These are phyloP conservation scores for Mastigias papua DNA, from an alignment of 30 jellyfish, hydroid and myxozoan species.

Conservation along the genomic window DNA sequence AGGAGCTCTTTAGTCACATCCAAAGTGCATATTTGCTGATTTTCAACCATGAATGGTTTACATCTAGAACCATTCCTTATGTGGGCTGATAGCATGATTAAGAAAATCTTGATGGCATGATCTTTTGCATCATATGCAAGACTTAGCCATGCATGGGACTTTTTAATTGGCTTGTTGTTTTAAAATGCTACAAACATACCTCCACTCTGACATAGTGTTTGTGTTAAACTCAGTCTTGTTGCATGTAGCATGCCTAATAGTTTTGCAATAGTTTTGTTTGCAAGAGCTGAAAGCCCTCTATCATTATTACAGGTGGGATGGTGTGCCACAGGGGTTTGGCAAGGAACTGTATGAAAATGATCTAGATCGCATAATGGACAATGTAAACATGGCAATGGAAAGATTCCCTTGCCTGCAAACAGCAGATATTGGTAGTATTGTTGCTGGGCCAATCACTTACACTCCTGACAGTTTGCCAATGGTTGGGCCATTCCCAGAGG, in stretches of 20 bases:
- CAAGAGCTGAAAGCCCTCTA: neutral
- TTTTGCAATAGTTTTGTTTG: neutral
- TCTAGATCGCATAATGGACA: constrained; percentile 94
- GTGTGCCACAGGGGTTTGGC: constrained; percentile 98
- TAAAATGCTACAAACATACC: too few species aligned
- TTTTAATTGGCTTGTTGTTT: too few species aligned
- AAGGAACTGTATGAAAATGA: constrained; percentile 96
- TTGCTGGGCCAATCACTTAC: constrained; percentile 99
- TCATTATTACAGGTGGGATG: constrained; percentile 88
- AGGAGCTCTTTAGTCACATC: too few species aligned
- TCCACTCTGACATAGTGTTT: too few species aligned
- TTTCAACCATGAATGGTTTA: too few species aligned
- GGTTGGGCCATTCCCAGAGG: constrained; percentile 98
- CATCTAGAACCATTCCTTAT: too few species aligned
- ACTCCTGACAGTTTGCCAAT: constrained; percentile 98
- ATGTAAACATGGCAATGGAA: constrained; percentile 90
- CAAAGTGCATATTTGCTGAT: too few species aligned
- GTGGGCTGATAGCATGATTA: too few species aligned
- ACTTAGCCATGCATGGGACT: too few species aligned
- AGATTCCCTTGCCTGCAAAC: constrained; percentile 89
- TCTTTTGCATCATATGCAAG: too few species aligned
- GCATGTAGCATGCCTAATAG: neutral
- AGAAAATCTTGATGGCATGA: too few species aligned
- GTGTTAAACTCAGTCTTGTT: too few species aligned
- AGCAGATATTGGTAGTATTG: constrained; percentile 97